phyloP scores from a whole-genome alignment of 2,113 vertebrate species.

The Pelvicachromis taeniatus region DNA sequence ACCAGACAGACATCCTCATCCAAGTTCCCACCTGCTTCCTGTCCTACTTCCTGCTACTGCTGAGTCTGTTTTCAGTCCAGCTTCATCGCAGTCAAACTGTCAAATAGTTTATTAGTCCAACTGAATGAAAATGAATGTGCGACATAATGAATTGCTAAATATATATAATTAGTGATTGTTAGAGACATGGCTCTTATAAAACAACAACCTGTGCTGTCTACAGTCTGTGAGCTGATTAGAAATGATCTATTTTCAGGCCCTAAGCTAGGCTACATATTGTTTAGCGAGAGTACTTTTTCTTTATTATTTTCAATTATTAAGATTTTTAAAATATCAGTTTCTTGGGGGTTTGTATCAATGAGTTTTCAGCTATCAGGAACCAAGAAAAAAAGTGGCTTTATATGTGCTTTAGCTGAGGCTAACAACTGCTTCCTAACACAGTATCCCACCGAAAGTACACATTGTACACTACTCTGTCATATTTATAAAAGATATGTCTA shows the following conservation, averaged over 20 bases:
- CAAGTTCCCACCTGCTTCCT: neutral
- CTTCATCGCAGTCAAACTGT: neutral
- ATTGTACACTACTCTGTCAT: neutral
- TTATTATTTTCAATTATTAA: neutral
- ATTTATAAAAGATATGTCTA: neutral
- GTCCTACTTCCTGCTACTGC: fast-evolving
- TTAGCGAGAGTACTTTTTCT: neutral
- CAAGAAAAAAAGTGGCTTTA: neutral
- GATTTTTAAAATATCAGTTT: neutral
- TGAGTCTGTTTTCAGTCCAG: neutral
- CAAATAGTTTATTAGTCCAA: neutral
- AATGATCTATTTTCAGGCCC: neutral
- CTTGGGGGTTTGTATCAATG: neutral
- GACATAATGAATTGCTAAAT: fast-evolving
- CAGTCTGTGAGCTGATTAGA: neutral
- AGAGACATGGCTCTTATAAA: neutral
- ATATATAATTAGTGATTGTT: neutral
- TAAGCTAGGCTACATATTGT: neutral
- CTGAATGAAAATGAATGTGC: fast-evolving
- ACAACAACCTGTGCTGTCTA: neutral
- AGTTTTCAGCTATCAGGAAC: neutral
- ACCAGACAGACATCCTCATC: too few species aligned
- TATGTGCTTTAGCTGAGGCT: neutral
- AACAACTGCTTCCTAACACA: fast-evolving
- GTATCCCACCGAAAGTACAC: neutral